phyloP scores from a whole-genome alignment of 1,140 invertebrate species.

The Trichogramma pretiosum region DNA sequence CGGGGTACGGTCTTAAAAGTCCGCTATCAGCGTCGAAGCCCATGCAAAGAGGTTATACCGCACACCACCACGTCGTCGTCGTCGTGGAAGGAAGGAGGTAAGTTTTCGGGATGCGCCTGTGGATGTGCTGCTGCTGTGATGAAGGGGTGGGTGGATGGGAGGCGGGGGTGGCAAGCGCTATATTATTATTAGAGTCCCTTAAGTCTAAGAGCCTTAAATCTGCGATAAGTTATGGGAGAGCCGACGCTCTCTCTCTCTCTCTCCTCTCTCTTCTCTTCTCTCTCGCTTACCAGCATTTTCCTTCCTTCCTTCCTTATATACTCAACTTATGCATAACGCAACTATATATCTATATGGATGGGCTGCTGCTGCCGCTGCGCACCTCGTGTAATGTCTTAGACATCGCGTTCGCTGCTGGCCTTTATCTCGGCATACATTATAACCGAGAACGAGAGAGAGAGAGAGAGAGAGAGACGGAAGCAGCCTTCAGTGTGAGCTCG shows the following conservation, averaged over 20 bases:
- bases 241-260: constrained; percentile 30
- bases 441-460: too few relatives aligned
- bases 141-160: constrained; percentile 19
- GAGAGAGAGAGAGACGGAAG: constrained; percentile 1
- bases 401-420: too few relatives aligned
- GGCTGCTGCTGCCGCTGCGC: too few relatives aligned
- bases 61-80: background rate
- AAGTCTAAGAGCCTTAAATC: constrained; percentile 50
- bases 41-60: too few relatives aligned
- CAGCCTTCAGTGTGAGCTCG: constrained; percentile 22
- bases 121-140: background rate
- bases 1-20: too few relatives aligned
- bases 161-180: constrained; percentile 34
- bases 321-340: too few relatives aligned
- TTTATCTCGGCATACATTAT: too few relatives aligned
- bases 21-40: too few relatives aligned
- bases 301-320: too few relatives aligned
- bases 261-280: constrained; percentile 5
- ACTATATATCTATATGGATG: too few relatives aligned
- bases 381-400: too few relatives aligned
- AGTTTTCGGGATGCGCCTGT: background rate
- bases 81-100: background rate
- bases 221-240: constrained; percentile 48
- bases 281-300: constrained; percentile 18
- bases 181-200: constrained; percentile 50